Conservation (phyloP, 1,140 invertebrate genomes). For the Scylla paramamosain region DNA sequence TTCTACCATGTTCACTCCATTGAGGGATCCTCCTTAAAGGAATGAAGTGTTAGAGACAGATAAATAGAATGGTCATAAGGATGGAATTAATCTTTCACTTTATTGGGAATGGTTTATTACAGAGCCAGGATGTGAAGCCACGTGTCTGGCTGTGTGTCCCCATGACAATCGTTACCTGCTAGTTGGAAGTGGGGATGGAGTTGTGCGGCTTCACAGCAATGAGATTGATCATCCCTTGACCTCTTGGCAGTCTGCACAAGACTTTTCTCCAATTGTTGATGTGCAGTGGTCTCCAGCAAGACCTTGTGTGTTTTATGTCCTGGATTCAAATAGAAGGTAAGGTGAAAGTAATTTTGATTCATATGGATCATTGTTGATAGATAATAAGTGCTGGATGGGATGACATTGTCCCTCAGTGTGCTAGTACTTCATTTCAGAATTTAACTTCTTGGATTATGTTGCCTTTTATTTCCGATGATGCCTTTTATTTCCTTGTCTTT, state of each 20-base stretch:
- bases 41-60: too few species aligned
- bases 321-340: slow-evolving; percentile 83
- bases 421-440: too few species aligned
- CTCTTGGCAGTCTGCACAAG: slow-evolving; percentile 80
- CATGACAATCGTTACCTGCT: slow-evolving; percentile 83
- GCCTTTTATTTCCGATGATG: too few species aligned
- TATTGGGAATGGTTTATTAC: slow-evolving; percentile 5
- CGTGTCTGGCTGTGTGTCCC: slow-evolving; percentile 83
- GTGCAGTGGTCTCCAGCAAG: slow-evolving; percentile 84
- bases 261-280: slow-evolving; percentile 80
- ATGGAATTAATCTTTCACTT: not conserved
- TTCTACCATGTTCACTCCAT: too few species aligned
- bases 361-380: not conserved
- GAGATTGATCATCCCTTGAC: slow-evolving; percentile 82
- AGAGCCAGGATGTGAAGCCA: slow-evolving; percentile 72
- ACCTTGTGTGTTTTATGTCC: slow-evolving; percentile 83
- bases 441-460: too few species aligned
- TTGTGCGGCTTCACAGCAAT: slow-evolving; percentile 81
- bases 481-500: too few species aligned
- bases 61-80: too few species aligned
- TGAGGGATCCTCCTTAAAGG: too few species aligned
- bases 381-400: not conserved
- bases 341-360: slow-evolving; percentile 35
- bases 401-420: too few species aligned
- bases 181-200: slow-evolving; percentile 84